These are phyloP conservation scores for Laspeyria flexula DNA, from an alignment of 2,888 invertebrate species.

Conservation along the genomic window DNA sequence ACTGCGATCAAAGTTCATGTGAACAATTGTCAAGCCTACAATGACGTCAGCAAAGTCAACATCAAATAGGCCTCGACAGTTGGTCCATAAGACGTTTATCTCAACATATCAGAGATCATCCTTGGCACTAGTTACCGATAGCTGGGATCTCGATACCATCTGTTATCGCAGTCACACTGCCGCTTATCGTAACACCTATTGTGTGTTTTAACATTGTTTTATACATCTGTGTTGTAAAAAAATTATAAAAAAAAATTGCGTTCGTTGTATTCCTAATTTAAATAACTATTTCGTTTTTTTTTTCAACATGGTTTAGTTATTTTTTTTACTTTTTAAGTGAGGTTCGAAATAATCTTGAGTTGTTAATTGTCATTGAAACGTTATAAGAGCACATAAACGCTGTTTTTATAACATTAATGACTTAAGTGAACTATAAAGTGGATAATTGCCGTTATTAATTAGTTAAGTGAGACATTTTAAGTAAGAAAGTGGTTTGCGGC, in stretches of 20 bases:
- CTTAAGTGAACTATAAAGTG: constrained; percentile 1
- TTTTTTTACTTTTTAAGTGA: background rate
- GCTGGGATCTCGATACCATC: constrained; percentile 33
- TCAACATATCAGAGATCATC: constrained; percentile 35
- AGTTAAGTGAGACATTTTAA: background rate
- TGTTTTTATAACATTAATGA: background rate
- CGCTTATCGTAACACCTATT: constrained; percentile 19
- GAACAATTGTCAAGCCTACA: background rate
- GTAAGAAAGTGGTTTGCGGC: background rate
- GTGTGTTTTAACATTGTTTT: background rate
- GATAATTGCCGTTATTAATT: background rate
- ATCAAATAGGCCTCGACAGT: constrained; percentile 10
- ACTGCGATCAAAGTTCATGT: background rate
- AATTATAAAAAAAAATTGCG: no score
- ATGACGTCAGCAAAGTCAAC: constrained; percentile 13
- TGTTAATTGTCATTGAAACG: no score
- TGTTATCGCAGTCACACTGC: constrained; percentile 32
- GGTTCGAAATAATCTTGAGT: background rate
- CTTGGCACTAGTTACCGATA: constrained; percentile 37
- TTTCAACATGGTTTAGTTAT: no score
- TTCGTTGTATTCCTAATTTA: no score
- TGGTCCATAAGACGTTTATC: constrained; percentile 28
- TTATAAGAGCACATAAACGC: no score
- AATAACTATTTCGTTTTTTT: no score
- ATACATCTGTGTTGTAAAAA: background rate